These are phyloP conservation scores for Hymenochirus boettgeri DNA, from an alignment of 2,113 vertebrate species.

Conservation along the genomic window DNA sequence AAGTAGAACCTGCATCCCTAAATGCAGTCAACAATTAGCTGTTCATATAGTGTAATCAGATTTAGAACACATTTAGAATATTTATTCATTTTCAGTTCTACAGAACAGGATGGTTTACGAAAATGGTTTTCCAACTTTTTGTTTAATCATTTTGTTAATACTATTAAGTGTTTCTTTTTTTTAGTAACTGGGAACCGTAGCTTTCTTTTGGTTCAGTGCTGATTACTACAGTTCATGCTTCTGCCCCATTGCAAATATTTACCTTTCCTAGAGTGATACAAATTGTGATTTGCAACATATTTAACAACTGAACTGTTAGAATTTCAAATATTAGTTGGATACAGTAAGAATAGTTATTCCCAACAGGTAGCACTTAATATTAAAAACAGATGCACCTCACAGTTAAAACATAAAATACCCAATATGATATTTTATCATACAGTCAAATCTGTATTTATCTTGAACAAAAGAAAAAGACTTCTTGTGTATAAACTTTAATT, in stretches of 20 bases:
- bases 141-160: too few species aligned
- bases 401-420: neutral
- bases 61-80: too few species aligned
- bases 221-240: neutral
- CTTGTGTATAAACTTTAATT: slow-evolving; percentile 6
- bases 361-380: slow-evolving; percentile 25
- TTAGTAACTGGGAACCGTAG: too few species aligned
- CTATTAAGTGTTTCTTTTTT: too few species aligned
- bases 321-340: slow-evolving; percentile 1
- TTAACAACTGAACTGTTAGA: slow-evolving; percentile 9
- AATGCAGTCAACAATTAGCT: too few species aligned
- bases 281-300: slow-evolving; percentile 18
- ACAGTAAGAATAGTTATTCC: slow-evolving; percentile 24
- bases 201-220: too few species aligned
- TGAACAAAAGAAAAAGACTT: slow-evolving; percentile 2
- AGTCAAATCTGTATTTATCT: neutral
- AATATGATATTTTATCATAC: slow-evolving; percentile 13
- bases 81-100: too few species aligned
- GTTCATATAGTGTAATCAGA: too few species aligned
- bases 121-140: too few species aligned
- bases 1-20: too few species aligned
- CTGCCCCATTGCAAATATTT: slow-evolving; percentile 1
- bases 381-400: slow-evolving; percentile 28
- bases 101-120: too few species aligned
- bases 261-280: slow-evolving; percentile 12